Percentiles rank a stretch among this genome's conserved stretches.
Evolutionary conservation across 2,888 invertebrate species (phyloP).

Genomic region (Dynastes hyllus): DNA sequence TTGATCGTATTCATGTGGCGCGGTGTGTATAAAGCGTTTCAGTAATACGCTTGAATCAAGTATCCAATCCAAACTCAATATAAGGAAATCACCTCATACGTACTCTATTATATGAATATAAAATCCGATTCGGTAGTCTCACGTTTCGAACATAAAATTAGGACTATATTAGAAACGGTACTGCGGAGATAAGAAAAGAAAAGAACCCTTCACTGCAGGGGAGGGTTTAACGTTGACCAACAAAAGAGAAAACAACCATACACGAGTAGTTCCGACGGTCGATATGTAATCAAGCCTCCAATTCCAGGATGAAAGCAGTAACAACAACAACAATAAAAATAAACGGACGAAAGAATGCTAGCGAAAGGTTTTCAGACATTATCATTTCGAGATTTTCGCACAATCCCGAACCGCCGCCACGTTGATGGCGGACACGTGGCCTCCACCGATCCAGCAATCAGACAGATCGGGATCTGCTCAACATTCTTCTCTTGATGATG

Average conservation of each 20-base stretch:
- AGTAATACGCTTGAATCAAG: no score
- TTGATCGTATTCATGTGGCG: no score
- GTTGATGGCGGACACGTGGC: neutral
- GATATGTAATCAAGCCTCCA: conserved; percentile 36
- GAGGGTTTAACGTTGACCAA: neutral
- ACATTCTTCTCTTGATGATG: conserved; percentile 10
- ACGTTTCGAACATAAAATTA: conserved; percentile 4
- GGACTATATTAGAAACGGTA: neutral
- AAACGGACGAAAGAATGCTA: conserved; percentile 7
- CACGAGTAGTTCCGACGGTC: conserved; percentile 2
- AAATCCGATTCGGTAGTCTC: neutral
- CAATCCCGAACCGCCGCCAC: conserved; percentile 32
- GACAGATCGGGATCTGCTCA: conserved; percentile 25
- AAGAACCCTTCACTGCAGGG: neutral
- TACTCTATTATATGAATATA: neutral
- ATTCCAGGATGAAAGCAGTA: conserved; percentile 24
- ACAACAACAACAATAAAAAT: conserved; percentile 27
- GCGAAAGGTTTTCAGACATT: conserved; percentile 15
- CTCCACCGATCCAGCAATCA: conserved; percentile 24
- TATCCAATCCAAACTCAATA: no score
- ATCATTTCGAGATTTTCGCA: conserved; percentile 38
- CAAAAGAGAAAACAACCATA: conserved; percentile 13
- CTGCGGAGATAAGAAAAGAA: neutral
- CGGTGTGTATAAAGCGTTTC: no score
- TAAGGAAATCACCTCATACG: no score